Evolutionary conservation across 1,140 invertebrate genomes (phyloP), one percentile per base, ranked within the genome.

Genomic region (Temnothorax longispinosus): DNA sequence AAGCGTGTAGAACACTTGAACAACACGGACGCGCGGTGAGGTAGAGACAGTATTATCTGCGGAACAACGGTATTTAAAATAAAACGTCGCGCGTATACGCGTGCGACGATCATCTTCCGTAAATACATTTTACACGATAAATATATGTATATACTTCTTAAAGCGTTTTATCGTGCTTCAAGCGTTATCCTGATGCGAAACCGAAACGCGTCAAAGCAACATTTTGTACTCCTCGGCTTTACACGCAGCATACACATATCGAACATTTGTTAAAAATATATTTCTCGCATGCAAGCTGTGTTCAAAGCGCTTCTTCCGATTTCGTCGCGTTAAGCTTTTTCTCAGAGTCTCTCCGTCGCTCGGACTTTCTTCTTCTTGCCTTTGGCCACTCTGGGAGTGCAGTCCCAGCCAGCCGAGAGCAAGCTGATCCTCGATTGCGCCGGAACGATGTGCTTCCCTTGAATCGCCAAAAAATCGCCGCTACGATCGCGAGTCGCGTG

Each of bases 1-100:
- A 91, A 91, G 80, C 90, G 50, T 89, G 87, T 90, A 69, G 58
- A 84, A 88, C 38, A 76, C 38, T 88, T 13, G 76, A 71, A 85
- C n/a, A 85, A 88, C 69, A 60, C 18, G 41, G 60, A 76, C 18
- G 81, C 54, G 21, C 32, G 38, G 78, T 88, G 90, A 91, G 89
- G 89, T 90, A 90, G 87, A 85, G 27, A 87, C 11, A 86, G 72
- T 90, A 65, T 91, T 44, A 58, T 47, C 64, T 86, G 52, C 35
- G 3, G 13, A 85, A 74, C n/a, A 85, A 89, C 18, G 58, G 11
- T 88, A 89, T 80, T 71, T 72, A 85, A 85, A 85, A 85, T 85
- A 44, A 11, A 60, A 41, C 52, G 52, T 50, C 21, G 18, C 74
- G 38, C 15, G 5, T 64, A 77, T 64, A 77, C 10, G 7, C 54